Conservation (phyloP, 1,140 invertebrate species). For the Drosophila ficusphila region DNA sequence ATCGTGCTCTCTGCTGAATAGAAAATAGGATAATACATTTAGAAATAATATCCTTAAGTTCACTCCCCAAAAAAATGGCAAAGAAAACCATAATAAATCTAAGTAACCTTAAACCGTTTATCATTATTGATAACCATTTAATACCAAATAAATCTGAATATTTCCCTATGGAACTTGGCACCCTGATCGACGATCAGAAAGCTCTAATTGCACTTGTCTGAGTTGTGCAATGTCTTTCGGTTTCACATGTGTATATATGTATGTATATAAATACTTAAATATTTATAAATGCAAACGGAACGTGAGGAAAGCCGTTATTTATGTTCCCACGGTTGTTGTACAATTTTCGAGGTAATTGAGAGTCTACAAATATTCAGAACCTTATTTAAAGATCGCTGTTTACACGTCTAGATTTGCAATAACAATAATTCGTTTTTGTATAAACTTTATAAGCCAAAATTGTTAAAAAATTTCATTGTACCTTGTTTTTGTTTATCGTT, state of each 20-base stretch:
- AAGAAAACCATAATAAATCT: no score
- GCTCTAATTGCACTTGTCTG: slow-evolving; percentile 45
- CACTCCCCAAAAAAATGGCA: no score
- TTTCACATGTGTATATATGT: no score
- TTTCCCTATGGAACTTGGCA: slow-evolving; percentile 2
- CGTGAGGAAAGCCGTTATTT: slow-evolving; percentile 57
- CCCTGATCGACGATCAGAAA: slow-evolving; percentile 21
- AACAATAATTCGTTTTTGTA: no score
- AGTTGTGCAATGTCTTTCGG: slow-evolving; percentile 29
- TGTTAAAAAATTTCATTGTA: background rate
- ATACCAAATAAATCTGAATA: background rate
- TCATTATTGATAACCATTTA: no score
- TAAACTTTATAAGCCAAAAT: no score
- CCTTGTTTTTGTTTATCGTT: background rate
- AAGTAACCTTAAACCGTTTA: no score
- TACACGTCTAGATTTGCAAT: background rate
- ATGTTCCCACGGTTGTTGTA: slow-evolving; percentile 72
- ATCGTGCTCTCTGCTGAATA: no score
- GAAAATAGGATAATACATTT: background rate
- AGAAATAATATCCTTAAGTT: no score
- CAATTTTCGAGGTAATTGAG: slow-evolving; percentile 39
- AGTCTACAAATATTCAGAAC: slow-evolving; percentile 25
- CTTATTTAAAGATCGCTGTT: background rate
- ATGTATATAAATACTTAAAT: slow-evolving; percentile 51
- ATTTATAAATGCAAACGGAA: slow-evolving; percentile 26